Evolutionary conservation across 1,140 invertebrate species (phyloP), one percentile per base, ranked within the genome.

Genomic region (Tribolium madens): DNA sequence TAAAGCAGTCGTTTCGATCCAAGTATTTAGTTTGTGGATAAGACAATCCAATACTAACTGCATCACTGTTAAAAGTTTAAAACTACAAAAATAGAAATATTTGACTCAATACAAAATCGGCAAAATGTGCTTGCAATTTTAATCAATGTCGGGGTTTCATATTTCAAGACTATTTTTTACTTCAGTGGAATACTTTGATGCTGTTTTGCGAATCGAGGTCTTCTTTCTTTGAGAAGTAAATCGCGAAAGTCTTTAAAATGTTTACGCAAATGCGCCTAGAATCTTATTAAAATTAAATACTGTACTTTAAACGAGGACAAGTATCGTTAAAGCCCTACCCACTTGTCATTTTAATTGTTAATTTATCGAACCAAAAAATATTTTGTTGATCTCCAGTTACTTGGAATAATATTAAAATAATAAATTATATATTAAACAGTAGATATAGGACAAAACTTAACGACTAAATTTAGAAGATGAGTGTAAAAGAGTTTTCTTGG

Each of bases 121-220:
- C 7, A 5, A 53, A 53, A 53, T 14, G 9, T 2, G 33, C 7
- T 10, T 57, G 10, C 52, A 57, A 57, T 64, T 64, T 64, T 64
- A 64, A 64, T 64, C 33, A 31, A 14, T 33, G 9, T 12, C 26
- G 3, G 14, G 17, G 57, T 64, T 64, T 33, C 36, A 64, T 31
- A 18, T 64, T 33, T 14, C 26, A 64, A 64, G 57, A 64, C 26
- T 64, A 64, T 64, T 64, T 57, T 64, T 64, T 64, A 64, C 21
- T 64, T 64, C 57, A 64, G 2, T 33, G 57, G 36, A 64, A 15
- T 33, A 26, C 57, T 64, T 64, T 64, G 57, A 64, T 33, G 57
- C 36, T 26, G 57, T 64, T 64, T 64, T 64, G 57, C 6, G 57
- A 33, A 33, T 64, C 57, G 57, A 42, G 3, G 17, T 26, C 26